Conservation (phyloP, 2,888 invertebrate genomes). For the Stenodera caucasica region DNA sequence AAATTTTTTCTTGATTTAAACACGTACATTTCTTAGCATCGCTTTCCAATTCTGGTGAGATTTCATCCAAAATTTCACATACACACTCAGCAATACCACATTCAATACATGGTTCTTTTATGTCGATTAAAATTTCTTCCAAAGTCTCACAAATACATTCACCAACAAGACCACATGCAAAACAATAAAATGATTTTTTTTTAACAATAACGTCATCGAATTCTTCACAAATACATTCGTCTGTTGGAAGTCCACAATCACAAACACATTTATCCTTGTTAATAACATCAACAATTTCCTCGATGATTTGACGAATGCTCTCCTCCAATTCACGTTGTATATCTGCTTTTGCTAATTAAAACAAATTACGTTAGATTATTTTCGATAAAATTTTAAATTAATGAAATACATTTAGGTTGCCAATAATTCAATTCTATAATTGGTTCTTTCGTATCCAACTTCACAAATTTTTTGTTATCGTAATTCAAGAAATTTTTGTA, state of each 20-base stretch:
- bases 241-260: neutral
- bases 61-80: too few species aligned
- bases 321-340: neutral
- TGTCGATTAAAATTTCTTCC: neutral
- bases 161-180: neutral
- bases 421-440: conserved; percentile 34
- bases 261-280: neutral
- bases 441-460: conserved; percentile 9
- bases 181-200: neutral
- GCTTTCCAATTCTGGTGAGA: too few species aligned
- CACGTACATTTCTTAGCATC: too few species aligned
- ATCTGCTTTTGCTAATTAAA: too few species aligned
- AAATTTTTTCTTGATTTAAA: too few species aligned
- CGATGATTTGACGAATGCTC: neutral
- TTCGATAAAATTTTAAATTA: neutral
- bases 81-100: neutral
- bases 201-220: too few species aligned
- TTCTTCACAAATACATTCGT: neutral
- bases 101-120: neutral
- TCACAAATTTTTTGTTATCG: conserved; percentile 16
- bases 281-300: neutral
- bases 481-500: conserved; percentile 27
- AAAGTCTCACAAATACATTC: neutral
- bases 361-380: neutral
- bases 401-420: conserved; percentile 25